Evolutionary conservation across 53 echinoderm and acorn worm genomes (phyloP).

Genomic region (Paracentrotus lividus): DNA sequence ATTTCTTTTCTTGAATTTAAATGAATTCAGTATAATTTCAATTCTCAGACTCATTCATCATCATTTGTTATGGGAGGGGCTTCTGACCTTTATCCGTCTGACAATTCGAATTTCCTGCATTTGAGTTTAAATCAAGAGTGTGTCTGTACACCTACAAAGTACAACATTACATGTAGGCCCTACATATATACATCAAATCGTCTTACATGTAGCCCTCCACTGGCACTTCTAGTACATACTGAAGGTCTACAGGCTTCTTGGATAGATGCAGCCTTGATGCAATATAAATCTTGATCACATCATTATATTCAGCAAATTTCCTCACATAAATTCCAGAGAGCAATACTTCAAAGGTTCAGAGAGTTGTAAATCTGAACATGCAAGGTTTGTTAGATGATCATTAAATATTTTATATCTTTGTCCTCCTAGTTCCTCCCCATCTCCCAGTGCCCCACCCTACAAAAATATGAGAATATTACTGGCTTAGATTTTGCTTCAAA

Average conservation of each 20-base stretch:
- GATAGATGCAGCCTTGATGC: conserved; percentile 33
- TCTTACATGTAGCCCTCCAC: not conserved
- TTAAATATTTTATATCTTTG: conserved; percentile 32
- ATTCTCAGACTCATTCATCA: too few species aligned
- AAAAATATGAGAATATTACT: not conserved
- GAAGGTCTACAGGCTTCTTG: conserved; percentile 1
- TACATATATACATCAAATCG: not conserved
- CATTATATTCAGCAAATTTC: conserved; percentile 57
- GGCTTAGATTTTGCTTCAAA: not conserved
- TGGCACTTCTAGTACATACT: not conserved
- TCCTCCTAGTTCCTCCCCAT: not conserved
- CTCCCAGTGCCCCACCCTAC: not conserved
- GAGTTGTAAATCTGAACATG: conserved; percentile 41
- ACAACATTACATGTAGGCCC: too few species aligned
- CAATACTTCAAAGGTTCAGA: conserved; percentile 40
- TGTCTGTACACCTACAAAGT: too few species aligned
- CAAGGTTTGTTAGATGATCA: conserved; percentile 1
- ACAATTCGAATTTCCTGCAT: too few species aligned
- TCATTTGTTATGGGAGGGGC: too few species aligned
- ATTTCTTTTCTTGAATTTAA: too few species aligned
- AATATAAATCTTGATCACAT: conserved; percentile 60
- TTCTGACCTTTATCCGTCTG: too few species aligned
- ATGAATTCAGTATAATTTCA: too few species aligned
- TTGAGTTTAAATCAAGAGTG: too few species aligned
- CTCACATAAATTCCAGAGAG: conserved; percentile 61